Conservation (phyloP, 2,113 vertebrate genomes). For the Astatoreochromis straeleni region DNA sequence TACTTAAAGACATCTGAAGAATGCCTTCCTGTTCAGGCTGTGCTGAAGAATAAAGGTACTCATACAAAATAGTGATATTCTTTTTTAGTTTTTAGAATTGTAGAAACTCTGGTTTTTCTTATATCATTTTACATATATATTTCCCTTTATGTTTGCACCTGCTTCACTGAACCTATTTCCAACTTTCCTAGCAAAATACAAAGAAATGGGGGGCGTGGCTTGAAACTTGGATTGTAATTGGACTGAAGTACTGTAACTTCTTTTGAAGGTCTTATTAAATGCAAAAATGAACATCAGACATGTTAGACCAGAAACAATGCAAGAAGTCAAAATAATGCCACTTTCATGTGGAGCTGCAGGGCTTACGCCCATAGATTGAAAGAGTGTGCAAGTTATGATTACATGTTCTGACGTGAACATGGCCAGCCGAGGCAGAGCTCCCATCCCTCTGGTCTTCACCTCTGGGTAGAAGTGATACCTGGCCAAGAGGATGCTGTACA, state of each 20-base stretch:
- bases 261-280: not conserved
- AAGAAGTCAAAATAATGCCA: not conserved
- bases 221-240: not conserved
- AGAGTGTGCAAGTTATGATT: not conserved
- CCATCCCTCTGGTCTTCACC: constrained; percentile 69
- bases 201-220: not conserved
- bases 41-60: not conserved
- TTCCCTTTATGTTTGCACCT: not conserved
- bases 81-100: not conserved
- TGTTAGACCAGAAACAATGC: not conserved
- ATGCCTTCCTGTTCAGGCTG: not conserved
- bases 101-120: not conserved
- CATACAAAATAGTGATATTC: not conserved
- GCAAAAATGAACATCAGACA: not conserved
- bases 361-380: accelerated
- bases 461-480: constrained; percentile 66
- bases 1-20: not conserved
- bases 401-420: constrained; percentile 74
- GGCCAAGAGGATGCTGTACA: constrained; percentile 67
- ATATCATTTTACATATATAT: not conserved
- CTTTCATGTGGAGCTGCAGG: not conserved
- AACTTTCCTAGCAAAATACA: not conserved
- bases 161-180: not conserved
- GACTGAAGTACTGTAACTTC: not conserved
- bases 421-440: constrained; percentile 44